These are phyloP conservation scores for Spongilla lacustris DNA, from an alignment of 37 sponge, comb jelly and placozoan species.

Conservation along the genomic window DNA sequence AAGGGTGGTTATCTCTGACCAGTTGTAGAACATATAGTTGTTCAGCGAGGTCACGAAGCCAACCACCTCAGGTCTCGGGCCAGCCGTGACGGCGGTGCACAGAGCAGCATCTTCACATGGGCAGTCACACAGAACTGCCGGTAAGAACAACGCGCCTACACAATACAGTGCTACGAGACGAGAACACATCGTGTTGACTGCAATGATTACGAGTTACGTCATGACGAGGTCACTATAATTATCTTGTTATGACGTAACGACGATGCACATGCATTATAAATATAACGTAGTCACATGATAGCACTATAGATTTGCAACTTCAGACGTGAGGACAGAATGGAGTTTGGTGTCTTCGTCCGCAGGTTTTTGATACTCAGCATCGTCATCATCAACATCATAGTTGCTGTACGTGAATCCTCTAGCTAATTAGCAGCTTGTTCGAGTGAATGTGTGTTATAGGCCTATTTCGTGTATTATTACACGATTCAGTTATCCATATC, in stretches of 20 bases:
- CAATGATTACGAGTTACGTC: not conserved
- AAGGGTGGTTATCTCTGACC: slow-evolving; percentile 67
- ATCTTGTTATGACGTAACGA: not conserved
- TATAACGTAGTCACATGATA: not conserved
- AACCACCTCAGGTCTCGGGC: slow-evolving; percentile 52
- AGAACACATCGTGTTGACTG: too few relatives aligned
- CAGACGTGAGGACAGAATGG: not conserved
- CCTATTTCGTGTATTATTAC: too few relatives aligned
- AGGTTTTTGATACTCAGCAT: slow-evolving; percentile 31
- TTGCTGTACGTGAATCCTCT: slow-evolving; percentile 31
- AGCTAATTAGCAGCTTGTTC: not conserved
- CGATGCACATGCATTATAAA: not conserved
- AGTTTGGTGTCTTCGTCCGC: slow-evolving; percentile 3
- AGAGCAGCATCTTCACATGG: slow-evolving; percentile 44
- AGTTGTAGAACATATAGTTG: slow-evolving; percentile 75
- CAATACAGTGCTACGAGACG: too few relatives aligned
- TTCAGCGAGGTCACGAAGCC: slow-evolving; percentile 51
- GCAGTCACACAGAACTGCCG: slow-evolving; percentile 24
- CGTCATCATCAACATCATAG: slow-evolving; percentile 44
- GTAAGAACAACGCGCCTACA: not conserved
- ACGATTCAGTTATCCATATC: too few relatives aligned
- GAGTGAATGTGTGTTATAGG: not conserved
- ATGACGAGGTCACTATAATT: not conserved
- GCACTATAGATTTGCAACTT: not conserved
- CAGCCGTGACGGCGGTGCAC: slow-evolving; percentile 46